phyloP scores from a whole-genome alignment of 2,113 vertebrate species.

The Clarias batrachus region DNA sequence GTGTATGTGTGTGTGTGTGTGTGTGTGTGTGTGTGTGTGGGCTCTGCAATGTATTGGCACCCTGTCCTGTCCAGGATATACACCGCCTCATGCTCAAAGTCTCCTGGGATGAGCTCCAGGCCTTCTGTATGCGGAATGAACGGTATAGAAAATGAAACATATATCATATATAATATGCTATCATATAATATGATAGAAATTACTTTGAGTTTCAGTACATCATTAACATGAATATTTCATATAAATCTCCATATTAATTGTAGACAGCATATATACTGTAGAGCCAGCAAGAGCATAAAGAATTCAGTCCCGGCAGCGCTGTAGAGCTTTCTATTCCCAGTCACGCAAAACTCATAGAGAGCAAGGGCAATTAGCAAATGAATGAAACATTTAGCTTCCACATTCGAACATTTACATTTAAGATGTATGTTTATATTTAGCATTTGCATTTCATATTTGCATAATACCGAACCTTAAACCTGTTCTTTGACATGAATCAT shows the following conservation, averaged over 20 bases:
- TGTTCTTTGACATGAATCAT: neutral
- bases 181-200: too few species aligned
- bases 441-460: neutral
- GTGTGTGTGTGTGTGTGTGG: too few species aligned
- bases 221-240: neutral
- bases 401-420: neutral
- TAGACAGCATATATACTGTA: neutral
- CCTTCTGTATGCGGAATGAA: too few species aligned
- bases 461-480: neutral
- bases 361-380: neutral
- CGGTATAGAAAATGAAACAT: too few species aligned
- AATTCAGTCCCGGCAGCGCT: neutral
- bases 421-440: neutral
- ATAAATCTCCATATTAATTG: neutral
- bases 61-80: too few species aligned
- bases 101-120: too few species aligned
- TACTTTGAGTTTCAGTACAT: neutral
- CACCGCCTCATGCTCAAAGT: too few species aligned
- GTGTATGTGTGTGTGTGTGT: too few species aligned
- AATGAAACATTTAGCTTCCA: neutral
- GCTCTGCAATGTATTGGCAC: too few species aligned
- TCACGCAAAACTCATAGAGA: neutral
- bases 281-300: neutral
- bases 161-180: too few species aligned
- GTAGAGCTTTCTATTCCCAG: neutral